Base-by-base conservation (phyloP, 92 coral and sea anemone species). In the Zoanthus sociatus region DNA sequence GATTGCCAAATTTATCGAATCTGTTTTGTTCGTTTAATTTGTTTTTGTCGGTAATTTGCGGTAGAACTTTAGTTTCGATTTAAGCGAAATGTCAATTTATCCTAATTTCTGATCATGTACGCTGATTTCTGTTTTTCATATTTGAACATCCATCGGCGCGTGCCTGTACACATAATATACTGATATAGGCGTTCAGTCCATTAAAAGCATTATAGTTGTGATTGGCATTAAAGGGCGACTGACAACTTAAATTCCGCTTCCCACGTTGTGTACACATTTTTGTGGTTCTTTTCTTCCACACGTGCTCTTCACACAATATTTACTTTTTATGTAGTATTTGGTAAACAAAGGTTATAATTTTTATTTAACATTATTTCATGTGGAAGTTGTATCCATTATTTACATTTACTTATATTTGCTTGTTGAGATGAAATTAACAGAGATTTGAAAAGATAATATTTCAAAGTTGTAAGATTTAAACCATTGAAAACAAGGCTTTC, bases 191-290 rank as follows among this genome's bases (percentile, higher is more conserved):
- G n/a, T 21, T 63, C 26, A 63, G 0, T 14, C 73, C 61, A 66
- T 67, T 74, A 81, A 81, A 81, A 26, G 47, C 47, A 56, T n/a
- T 30, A 46, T 20, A 14, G 33, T 30, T 47, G n/a, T 15, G 66
- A 20, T 54, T 7, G 15, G 16, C 9, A 20, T 12, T 9, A 30
- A n/a, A 46, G 20, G 30, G 46, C 48, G 33, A 20, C 55, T 48
- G 74, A 53, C 30, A 31, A 9, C 21, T 51, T 79, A 26, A 26
- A 26, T 79, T 79, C 55, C 84, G 84, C 33, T 21, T 56, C 8
- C 45, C 85, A 81, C 63, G 85, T 12, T 81, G 74, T 81, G 56
- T 81, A 60, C 85, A 81, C 85, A 81, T 81, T 75, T 26, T 81
- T 48, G 20, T 5, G 50, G 18, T 54, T 77, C n/a, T 16, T 75